Base-by-base conservation (phyloP, 2,888 invertebrate species). In the Drosophila colorata region DNA sequence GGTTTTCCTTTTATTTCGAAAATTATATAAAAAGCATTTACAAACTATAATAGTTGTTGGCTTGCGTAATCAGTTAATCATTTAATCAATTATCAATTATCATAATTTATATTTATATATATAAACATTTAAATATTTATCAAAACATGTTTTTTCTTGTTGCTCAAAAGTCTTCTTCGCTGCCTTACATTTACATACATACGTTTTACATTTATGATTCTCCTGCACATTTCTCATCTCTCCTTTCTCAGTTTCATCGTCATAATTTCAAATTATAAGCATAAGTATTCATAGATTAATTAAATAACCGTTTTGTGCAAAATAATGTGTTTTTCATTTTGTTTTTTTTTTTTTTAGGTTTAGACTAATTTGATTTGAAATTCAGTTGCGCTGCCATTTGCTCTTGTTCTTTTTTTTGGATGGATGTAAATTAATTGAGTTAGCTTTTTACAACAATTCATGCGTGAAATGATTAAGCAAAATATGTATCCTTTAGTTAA, bases 61-160 rank as follows among this genome's bases (percentile, higher is more conserved):
- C 84, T 86, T 87, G 82, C 83, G 69, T 85, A 85, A 85, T 85
- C 77, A 81, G 58, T 86, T 74, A 81, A 84, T 87, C 69, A 69
- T 69, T 80, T 76, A 73, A 79, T 75, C 79, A 81, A 73, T 81
- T 75, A 80, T 80, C 51, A 58, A 58, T 69, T 69, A 78, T 64
- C 63, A 57, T 71, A 65, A 59, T 74, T 78, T 78, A 76, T 72
- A 66, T 63, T 55, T 78, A 77, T 71, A 76, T 67, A 61, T 80
- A 85, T 87, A 76, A 83, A 83, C 83, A 82, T 88, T 88, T 88
- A 87, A 89, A 89, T 76, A 85, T 90, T 85, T 89, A 88, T 90
- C 78, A 90, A 89, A 87, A 87, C 88, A 88, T 86, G 87, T 88
- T 88, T 89, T 86, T 88, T 86, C 87, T 86, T 86, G 87, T 88